Percentiles rank a stretch among this genome's conserved stretches.
Conservation (phyloP, 2,797 vertebrate species). For the Hephaestus fuliginosus region DNA sequence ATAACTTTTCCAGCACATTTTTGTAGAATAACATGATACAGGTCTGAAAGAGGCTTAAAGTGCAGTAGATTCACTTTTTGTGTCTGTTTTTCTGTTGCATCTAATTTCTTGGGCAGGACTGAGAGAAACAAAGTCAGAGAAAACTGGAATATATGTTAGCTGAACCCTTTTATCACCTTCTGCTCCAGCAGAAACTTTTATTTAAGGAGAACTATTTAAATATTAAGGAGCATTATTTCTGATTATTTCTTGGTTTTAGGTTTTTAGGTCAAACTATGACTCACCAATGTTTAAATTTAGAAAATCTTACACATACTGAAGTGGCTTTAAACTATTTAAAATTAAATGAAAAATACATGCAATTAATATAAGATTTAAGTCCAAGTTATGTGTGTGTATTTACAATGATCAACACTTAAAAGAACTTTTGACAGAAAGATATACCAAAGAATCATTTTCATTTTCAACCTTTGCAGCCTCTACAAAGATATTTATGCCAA, state of each 20-base stretch:
- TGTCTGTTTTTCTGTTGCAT: background rate
- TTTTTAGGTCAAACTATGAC: too few relatives aligned
- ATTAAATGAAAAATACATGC: background rate
- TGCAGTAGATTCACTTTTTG: background rate
- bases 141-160: background rate
- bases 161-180: background rate
- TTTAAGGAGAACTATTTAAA: background rate
- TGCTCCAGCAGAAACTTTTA: background rate
- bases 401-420: background rate
- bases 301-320: background rate
- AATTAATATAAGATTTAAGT: background rate
- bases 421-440: background rate
- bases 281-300: too few relatives aligned
- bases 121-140: background rate
- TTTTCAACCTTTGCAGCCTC: background rate
- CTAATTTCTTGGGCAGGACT: background rate
- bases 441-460: background rate
- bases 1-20: background rate
- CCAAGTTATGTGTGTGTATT: background rate
- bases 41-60: background rate
- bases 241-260: background rate
- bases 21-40: background rate
- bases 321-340: background rate
- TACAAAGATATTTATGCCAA: background rate
- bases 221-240: background rate